Base-by-base conservation (phyloP, 2,888 invertebrate species). In the Heliconius hortense region DNA sequence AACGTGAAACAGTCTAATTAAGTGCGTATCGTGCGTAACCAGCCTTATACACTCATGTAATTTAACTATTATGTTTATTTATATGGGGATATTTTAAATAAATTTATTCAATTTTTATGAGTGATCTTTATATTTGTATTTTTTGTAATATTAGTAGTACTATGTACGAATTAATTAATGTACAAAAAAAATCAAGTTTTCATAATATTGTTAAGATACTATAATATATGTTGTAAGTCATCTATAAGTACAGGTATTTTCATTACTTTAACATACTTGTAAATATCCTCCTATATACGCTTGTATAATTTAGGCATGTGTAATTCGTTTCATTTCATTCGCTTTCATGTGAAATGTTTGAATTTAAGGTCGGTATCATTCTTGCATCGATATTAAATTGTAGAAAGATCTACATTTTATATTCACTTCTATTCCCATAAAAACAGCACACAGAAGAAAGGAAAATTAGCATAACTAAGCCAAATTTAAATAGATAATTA, bases 1-100 rank as follows among this genome's bases (percentile, higher is more conserved):
- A 76, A 83, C 87, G 85, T 86, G 81, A 84, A 82, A 84, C 85
- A 83, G 80, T 77, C 82, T 88, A 89, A 90, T 90, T 86, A 85
- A 80, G 82, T 81, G 82, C 80, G 82, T 80, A 81, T 81, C 80
- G 82, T 86, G 87, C 81, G 86, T 84, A 82, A 79, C 86, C 83
- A 83, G 84, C 83, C 84, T 84, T 84, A 83, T 72, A 77, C 59
- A 72, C 73, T 76, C 72, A 73, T 74, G 78, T 77, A 53, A 72
- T 62, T 63, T 59, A 76, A 71, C 60, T 71, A 71, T 71, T 60
- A 71, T 43, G 2, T 56, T 56, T 69, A 35, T 35, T 69, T 31
- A 35, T 56, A 31, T 69, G 8, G 31, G 31, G 24, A 69, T 35
- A 3, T 56, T 35, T 56, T 3, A 2, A 60, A 60, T 4, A 26